Base-by-base conservation (phyloP, 92 coral and sea anemone species). In the Anthopleura xanthogrammica region DNA sequence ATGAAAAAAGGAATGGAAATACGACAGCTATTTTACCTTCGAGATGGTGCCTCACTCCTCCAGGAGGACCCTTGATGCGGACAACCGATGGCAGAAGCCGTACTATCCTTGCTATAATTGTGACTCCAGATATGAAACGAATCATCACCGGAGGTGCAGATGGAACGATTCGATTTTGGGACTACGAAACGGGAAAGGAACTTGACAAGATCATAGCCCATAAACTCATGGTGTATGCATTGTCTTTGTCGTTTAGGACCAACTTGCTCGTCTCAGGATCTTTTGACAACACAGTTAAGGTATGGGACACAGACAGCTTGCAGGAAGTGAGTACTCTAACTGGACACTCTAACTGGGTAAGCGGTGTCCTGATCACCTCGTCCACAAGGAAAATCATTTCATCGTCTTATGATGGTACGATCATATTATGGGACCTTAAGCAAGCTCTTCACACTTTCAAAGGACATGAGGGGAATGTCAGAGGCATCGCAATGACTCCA, bases 181-280 rank as follows among this genome's bases (percentile, higher is more conserved):
- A 90, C 56, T 86, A 87, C 72, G 90, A 83, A 75, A 87, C 87
- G 41, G 93, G 93, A 55, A 90, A 87, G 57, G 90, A 90, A 71
- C 85, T 90, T 36, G 80, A 84, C 50, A 84, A 80, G 41, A 83
- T 90, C 75, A n/a, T 23, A 60, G 90, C 85, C 40, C 93, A 90
- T 73, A 82, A 78, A 71, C 83, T 78, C 78, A 62, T 82, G 75
- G 93, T 90, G 55, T 90, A 90, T 80, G 83, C 90, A 12, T 75
- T 90, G 40, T 87, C 88, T 20, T 83, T 90, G 52, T 80, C 93
- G n/a, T 84, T 79, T 29, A 83, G 77, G 52, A 86, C 90, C 24
- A 82, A 81, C 74, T 5, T 90, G 7, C 89, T 86, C 16, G 90
- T 82, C 12, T 90, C 93, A 0, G 90, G 90, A 4, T 83, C 93